phyloP scores from a whole-genome alignment of 2,797 vertebrate genomes.

The Rhincodon typus region DNA sequence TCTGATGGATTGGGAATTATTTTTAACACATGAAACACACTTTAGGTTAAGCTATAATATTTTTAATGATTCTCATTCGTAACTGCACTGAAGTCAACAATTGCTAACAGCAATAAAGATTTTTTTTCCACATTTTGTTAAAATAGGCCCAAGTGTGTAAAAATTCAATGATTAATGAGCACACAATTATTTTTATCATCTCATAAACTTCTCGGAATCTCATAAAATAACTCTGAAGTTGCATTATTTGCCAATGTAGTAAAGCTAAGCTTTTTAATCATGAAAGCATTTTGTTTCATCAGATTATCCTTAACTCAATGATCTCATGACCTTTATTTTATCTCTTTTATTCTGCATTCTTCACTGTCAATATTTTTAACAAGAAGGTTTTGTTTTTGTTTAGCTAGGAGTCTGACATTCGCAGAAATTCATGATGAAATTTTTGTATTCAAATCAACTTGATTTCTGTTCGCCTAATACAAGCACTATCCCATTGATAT shows the following conservation, averaged over 20 bases:
- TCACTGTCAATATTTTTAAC: slow-evolving; percentile 6
- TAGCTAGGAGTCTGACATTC: too few species aligned
- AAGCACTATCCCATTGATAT: not conserved
- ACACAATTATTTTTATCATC: not conserved
- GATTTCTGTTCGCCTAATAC: not conserved
- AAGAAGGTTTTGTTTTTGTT: not conserved
- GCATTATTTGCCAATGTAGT: not conserved
- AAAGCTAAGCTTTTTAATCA: not conserved
- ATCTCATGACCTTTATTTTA: not conserved
- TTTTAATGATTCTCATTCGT: not conserved
- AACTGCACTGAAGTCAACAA: not conserved
- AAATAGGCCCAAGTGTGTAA: not conserved
- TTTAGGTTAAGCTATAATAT: not conserved
- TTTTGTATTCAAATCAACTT: not conserved
- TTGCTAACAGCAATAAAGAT: not conserved
- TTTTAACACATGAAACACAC: not conserved
- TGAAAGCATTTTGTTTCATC: not conserved
- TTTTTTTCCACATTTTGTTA: not conserved
- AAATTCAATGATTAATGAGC: not conserved
- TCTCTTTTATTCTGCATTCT: not conserved
- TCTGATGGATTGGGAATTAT: not conserved
- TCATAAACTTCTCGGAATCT: not conserved
- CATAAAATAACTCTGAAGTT: not conserved
- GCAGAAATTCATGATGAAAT: not conserved
- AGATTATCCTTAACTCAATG: not conserved